Percentiles rank a stretch among this genome's conserved stretches.
Evolutionary conservation across 2,888 invertebrate genomes (phyloP).

Genomic region (Coenonympha arcania): DNA sequence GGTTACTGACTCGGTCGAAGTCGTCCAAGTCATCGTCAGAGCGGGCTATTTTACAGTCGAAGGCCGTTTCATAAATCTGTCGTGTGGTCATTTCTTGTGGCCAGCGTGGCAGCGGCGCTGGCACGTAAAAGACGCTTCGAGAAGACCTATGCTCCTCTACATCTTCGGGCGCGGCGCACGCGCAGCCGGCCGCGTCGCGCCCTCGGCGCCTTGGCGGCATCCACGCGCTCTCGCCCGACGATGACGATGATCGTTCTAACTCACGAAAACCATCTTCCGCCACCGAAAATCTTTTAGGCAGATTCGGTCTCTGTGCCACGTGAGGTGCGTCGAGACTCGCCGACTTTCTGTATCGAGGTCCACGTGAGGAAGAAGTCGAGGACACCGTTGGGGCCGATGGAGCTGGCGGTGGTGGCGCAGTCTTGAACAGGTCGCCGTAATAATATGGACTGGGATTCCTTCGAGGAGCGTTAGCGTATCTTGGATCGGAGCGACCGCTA

Average conservation of each 20-base stretch:
- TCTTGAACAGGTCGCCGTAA: conserved; percentile 83
- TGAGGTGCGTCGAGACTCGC: conserved; percentile 83
- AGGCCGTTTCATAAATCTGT: conserved; percentile 91
- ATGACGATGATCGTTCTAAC: conserved; percentile 70
- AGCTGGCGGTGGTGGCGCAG: conserved; percentile 57
- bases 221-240: conserved; percentile 75
- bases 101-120: conserved; percentile 78
- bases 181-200: conserved; percentile 80
- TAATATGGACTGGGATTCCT: conserved; percentile 88
- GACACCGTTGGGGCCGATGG: conserved; percentile 70
- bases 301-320: conserved; percentile 75
- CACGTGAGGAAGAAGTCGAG: conserved; percentile 61
- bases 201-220: conserved; percentile 83
- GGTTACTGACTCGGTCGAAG: conserved; percentile 86
- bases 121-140: conserved; percentile 80
- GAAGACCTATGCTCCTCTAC: conserved; percentile 77
- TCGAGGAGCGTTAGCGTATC: conserved; percentile 72
- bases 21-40: conserved; percentile 87
- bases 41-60: conserved; percentile 88
- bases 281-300: conserved; percentile 79
- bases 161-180: conserved; percentile 81
- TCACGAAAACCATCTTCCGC: conserved; percentile 80
- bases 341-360: conserved; percentile 79
- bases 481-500: conserved; percentile 75
- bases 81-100: conserved; percentile 77